Evolutionary conservation across 2,888 invertebrate genomes (phyloP).

Genomic region (Mythimna loreyi): DNA sequence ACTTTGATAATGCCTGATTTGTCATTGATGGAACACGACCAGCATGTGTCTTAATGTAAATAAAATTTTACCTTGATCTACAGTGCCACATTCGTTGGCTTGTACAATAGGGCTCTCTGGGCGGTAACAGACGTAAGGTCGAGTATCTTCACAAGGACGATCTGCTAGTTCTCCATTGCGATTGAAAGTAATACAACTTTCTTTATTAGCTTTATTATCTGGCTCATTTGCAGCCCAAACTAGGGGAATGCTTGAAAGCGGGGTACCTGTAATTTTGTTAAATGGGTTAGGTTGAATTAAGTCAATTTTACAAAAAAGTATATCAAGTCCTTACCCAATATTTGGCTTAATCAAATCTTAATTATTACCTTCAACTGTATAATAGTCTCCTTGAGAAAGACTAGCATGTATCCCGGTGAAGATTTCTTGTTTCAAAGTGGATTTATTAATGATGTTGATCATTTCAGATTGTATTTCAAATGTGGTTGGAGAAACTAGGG

Average conservation of each 20-base stretch:
- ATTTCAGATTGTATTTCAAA: conserved; percentile 1
- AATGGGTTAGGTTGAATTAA: background rate
- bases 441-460: conserved; percentile 6
- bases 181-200: background rate
- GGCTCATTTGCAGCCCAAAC: conserved; percentile 40
- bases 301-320: background rate
- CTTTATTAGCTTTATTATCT: background rate
- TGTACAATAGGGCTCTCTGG: background rate
- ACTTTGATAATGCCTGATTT: no score
- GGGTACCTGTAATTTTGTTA: conserved; percentile 44
- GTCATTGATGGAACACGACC: no score
- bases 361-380: conserved; percentile 31
- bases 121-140: conserved; percentile 46
- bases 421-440: conserved; percentile 16
- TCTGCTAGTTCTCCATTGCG: background rate
- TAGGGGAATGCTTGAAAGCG: conserved; percentile 32
- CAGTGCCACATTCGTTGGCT: conserved; percentile 55
- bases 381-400: conserved; percentile 40
- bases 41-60: no score
- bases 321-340: no score
- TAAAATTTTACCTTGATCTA: conserved; percentile 33
- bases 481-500: conserved; percentile 14
- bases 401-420: conserved; percentile 51
- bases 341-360: background rate
- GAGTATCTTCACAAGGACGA: background rate